Evolutionary conservation across 2,888 invertebrate species (phyloP).

Genomic region (Rhabditophanes sp.): DNA sequence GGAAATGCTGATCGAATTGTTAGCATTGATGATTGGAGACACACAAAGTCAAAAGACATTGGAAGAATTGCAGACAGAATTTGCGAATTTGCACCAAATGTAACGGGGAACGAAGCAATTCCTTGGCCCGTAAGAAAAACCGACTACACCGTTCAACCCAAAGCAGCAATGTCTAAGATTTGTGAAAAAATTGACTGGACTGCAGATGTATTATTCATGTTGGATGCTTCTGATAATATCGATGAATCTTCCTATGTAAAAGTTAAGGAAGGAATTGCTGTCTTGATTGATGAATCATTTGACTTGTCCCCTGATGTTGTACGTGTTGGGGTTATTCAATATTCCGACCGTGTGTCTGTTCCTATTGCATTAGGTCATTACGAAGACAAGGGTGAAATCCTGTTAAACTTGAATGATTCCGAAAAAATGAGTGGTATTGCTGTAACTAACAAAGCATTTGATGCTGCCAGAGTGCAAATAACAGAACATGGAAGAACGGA

Average conservation of each 20-base stretch:
- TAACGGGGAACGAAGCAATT: background rate
- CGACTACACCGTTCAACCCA: slow-evolving; percentile 4
- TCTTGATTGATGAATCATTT: slow-evolving; percentile 37
- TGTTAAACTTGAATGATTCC: slow-evolving; percentile 31
- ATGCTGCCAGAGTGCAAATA: slow-evolving; percentile 40
- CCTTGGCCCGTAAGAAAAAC: slow-evolving; percentile 14
- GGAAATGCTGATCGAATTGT: slow-evolving; percentile 17
- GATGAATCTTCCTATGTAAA: slow-evolving; percentile 23
- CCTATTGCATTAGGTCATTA: slow-evolving; percentile 42
- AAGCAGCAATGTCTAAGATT: slow-evolving; percentile 7
- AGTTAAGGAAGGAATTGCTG: slow-evolving; percentile 33
- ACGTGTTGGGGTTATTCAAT: slow-evolving; percentile 21
- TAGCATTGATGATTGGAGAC: slow-evolving; percentile 28
- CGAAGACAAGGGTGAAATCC: slow-evolving; percentile 38
- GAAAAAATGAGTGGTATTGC: slow-evolving; percentile 27
- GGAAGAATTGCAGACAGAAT: slow-evolving; percentile 33
- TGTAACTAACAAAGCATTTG: slow-evolving; percentile 36
- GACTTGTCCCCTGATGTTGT: slow-evolving; percentile 39
- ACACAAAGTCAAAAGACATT: slow-evolving; percentile 24
- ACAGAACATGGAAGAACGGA: slow-evolving; percentile 32
- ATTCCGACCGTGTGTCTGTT: slow-evolving; percentile 38
- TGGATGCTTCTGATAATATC: slow-evolving; percentile 41
- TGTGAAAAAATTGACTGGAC: slow-evolving; percentile 24
- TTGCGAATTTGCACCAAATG: slow-evolving; percentile 20
- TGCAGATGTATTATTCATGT: slow-evolving; percentile 32